These are phyloP conservation scores for Gambusia holbrooki DNA, from an alignment of 2,113 vertebrate genomes.

Conservation along the genomic window DNA sequence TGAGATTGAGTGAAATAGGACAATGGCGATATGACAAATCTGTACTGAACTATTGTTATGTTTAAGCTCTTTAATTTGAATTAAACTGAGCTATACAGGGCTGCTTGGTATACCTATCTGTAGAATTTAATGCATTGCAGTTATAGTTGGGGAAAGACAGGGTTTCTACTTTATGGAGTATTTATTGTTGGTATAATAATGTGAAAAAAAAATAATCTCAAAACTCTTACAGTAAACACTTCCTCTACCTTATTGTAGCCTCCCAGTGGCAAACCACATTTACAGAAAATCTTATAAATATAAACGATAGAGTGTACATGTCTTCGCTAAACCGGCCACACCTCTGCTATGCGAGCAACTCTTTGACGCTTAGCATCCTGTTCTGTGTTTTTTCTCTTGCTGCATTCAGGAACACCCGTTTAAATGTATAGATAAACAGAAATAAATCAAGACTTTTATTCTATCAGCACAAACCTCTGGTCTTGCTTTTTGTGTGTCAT, in stretches of 20 bases:
- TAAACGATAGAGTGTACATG: conserved; percentile 70
- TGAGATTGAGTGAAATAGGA: conserved; percentile 47
- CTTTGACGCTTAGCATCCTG: conserved; percentile 79
- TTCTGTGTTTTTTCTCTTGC: conserved; percentile 80
- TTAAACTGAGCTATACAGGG: conserved; percentile 48
- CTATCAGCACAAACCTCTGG: conserved; percentile 74
- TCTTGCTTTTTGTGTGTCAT: neutral
- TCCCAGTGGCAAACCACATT: conserved; percentile 56
- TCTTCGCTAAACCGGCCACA: conserved; percentile 80
- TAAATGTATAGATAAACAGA: conserved; percentile 82
- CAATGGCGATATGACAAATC: conserved; percentile 70
- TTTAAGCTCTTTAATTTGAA: conserved; percentile 42
- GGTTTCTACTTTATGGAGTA: conserved; percentile 65
- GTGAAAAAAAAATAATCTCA: conserved; percentile 65
- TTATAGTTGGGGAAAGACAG: conserved; percentile 63
- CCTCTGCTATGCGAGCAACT: conserved; percentile 79
- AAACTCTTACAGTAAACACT: conserved; percentile 57
- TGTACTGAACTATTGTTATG: conserved; percentile 44
- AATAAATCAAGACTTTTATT: conserved; percentile 87
- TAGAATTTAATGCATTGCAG: conserved; percentile 52
- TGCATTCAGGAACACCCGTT: conserved; percentile 85
- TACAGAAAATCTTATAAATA: conserved; percentile 54
- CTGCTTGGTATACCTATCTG: conserved; percentile 56
- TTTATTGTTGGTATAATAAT: conserved; percentile 60
- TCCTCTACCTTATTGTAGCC: conserved; percentile 56